Evolutionary conservation across 2,113 vertebrate species (phyloP), one percentile per base, ranked within the genome.

Genomic region (Amphiprion percula): DNA sequence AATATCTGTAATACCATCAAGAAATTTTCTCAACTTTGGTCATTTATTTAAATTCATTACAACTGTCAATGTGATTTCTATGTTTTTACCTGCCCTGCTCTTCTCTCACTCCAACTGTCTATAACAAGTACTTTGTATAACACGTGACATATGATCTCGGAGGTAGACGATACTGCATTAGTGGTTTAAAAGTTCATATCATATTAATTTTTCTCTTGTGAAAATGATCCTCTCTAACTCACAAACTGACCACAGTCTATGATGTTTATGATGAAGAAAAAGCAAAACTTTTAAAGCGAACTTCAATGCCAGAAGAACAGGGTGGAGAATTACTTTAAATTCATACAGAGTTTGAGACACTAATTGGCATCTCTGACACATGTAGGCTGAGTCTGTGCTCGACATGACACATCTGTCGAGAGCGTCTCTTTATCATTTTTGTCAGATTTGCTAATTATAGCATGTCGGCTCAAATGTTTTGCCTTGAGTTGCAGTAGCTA

Each of bases 361-460:
- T 64, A 64, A 83, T 80, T 70, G 78, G 53, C 26, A 26, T 65
- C 33, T 65, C 61, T 70, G 67, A 73, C 64, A 70, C 24, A 59
- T 23, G 12, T 46, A 24, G 56, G 44, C 62, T 33, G 17, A 49
- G 56, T 58, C 64, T 62, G 2, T 64, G 53, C 44, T 69, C 63
- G 16, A 33, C 10, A 39, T 74, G 62, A 88, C 68, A 67, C 37
- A 60, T 74, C 63, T 80, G 76, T 63, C 63, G 28, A 68, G 33
- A 54, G 16, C 9, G 60, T 64, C 61, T 26, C 44, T 50, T 19
- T 70, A 69, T 68, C 17, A 61, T 46, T 74, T 72, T 28, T 41
- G 46, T 21, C 41, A 39, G 49, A 77, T 80, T 77, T 56, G 15
- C 28, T 83, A 83, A 86, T 86, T 59, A 75, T 17, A 68, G 23